phyloP scores from a whole-genome alignment of 2,888 invertebrate genomes.

The Melanargia galathea region DNA sequence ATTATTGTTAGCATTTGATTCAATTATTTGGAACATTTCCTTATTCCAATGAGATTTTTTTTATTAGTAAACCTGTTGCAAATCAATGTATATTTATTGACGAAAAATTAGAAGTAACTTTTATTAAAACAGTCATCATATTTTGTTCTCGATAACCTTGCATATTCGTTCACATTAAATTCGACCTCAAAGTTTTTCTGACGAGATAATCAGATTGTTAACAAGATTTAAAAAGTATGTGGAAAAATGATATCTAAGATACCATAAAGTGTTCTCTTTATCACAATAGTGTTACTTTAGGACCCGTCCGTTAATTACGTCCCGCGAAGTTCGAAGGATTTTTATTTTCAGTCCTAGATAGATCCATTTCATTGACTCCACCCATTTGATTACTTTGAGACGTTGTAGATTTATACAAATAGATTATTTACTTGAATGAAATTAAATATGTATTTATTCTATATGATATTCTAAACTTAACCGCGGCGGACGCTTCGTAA shows the following conservation, averaged over 20 bases:
- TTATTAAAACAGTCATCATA: too few relatives aligned
- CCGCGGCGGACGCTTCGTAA: too few relatives aligned
- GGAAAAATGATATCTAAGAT: conserved; percentile 24
- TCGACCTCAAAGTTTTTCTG: not conserved
- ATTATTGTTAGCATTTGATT: conserved; percentile 1
- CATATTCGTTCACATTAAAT: not conserved
- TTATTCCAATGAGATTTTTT: not conserved
- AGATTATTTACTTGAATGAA: not conserved
- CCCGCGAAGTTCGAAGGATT: not conserved
- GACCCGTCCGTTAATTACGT: not conserved
- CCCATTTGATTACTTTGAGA: not conserved
- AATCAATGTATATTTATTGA: not conserved
- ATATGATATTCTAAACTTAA: too few relatives aligned
- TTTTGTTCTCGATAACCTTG: not conserved
- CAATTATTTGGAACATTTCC: not conserved
- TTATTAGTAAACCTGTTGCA: not conserved
- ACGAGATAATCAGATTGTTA: conserved; percentile 7
- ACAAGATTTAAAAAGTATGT: conserved; percentile 19
- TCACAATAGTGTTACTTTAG: conserved; percentile 22
- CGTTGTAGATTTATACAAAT: not conserved
- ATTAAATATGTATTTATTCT: too few relatives aligned
- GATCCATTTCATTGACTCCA: not conserved
- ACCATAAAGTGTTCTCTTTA: conserved; percentile 22
- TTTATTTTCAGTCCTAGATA: not conserved
- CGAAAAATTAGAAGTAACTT: not conserved